Conservation (phyloP, 2,113 vertebrate species). For the Cyphomyrus discorhynchus region DNA sequence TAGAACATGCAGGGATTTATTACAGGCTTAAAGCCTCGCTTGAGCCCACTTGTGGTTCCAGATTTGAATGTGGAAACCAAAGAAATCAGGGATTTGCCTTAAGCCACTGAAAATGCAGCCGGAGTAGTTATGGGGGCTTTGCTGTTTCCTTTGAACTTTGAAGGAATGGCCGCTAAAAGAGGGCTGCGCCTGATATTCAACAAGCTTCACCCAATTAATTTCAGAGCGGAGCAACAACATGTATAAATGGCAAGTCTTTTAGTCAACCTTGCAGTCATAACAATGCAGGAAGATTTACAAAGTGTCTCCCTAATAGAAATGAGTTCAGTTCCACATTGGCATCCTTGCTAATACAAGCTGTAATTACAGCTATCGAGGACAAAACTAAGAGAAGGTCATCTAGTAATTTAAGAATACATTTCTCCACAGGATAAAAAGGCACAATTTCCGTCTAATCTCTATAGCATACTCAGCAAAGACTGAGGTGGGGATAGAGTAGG, state of each 20-base stretch:
- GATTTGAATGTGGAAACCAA: not conserved
- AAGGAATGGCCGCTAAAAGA: not conserved
- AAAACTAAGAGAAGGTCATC: not conserved
- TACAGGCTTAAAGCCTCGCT: not conserved
- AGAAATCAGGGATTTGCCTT: not conserved
- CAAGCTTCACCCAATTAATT: conserved; percentile 19
- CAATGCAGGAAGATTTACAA: conserved; percentile 22
- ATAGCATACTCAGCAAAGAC: not conserved
- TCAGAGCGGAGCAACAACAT: not conserved
- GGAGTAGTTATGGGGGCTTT: not conserved
- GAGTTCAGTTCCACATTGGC: not conserved
- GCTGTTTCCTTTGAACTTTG: conserved; percentile 17
- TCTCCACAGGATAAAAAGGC: conserved; percentile 6
- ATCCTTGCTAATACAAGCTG: not conserved
- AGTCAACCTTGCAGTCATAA: conserved; percentile 21
- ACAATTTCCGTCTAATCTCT: not conserved
- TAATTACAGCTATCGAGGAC: not conserved
- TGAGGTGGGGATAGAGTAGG: not conserved
- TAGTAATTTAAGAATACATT: not conserved
- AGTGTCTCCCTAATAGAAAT: not conserved
- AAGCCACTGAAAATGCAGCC: not conserved
- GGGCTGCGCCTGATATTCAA: not conserved
- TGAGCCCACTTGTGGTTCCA: not conserved
- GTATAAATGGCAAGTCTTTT: conserved; percentile 9
- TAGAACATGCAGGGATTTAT: not conserved